phyloP scores from a whole-genome alignment of 2,797 vertebrate genomes.

The Myripristis jacobus region DNA sequence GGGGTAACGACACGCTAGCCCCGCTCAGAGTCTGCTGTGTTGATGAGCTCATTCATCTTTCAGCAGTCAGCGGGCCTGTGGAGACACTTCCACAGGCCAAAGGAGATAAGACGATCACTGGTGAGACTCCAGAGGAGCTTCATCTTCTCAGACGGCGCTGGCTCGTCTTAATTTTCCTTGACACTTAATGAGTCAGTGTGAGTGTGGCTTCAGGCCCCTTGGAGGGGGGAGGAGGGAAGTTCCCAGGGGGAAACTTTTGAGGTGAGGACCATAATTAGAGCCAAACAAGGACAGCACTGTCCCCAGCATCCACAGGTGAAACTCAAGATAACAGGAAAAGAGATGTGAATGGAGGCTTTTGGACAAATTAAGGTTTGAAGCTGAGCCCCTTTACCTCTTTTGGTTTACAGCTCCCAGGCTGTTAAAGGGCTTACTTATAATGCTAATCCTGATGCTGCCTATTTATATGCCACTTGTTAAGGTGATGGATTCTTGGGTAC shows the following conservation, averaged over 20 bases:
- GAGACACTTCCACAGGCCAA: slow-evolving; percentile 58
- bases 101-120: slow-evolving; percentile 63
- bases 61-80: slow-evolving; percentile 50
- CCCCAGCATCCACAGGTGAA: slow-evolving; percentile 74
- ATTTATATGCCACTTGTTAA: slow-evolving; percentile 58
- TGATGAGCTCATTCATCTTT: slow-evolving; percentile 64
- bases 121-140: slow-evolving; percentile 35
- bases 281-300: slow-evolving; percentile 81
- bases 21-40: slow-evolving; percentile 8
- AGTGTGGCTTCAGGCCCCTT: slow-evolving; percentile 62
- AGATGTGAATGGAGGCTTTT: slow-evolving; percentile 65
- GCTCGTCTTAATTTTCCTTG: slow-evolving; percentile 66
- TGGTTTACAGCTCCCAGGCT: slow-evolving; percentile 60
- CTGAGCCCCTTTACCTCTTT: slow-evolving; percentile 63
- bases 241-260: slow-evolving; percentile 75
- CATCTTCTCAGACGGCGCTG: slow-evolving; percentile 59
- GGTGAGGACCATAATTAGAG: slow-evolving; percentile 80
- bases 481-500: slow-evolving; percentile 52
- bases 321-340: slow-evolving; percentile 71
- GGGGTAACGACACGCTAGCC: slow-evolving; percentile 4
- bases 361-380: slow-evolving; percentile 72
- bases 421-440: slow-evolving; percentile 57
- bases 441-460: slow-evolving; percentile 43
- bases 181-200: slow-evolving; percentile 71
- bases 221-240: slow-evolving; percentile 64